Evolutionary conservation across 2,888 invertebrate species (phyloP), one percentile per base, ranked within the genome.

Genomic region (Auanema freiburgensis): DNA sequence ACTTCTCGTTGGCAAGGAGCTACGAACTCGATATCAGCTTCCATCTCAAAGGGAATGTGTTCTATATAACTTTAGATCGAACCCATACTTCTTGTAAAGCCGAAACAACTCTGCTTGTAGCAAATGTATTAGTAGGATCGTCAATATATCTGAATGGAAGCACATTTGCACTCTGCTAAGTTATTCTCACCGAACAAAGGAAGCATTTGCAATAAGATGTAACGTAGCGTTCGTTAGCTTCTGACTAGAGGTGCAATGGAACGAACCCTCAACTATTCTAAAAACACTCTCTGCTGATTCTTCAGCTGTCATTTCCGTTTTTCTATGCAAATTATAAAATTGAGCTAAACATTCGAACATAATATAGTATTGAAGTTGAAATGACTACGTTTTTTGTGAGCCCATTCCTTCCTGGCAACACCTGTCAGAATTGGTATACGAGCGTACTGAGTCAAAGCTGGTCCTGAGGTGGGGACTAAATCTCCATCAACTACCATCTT

Each of bases 401-500:
- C 81, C 83, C 83, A 84, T 65, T 83, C 83, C 42, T 74, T 68
- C 14, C 74, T 69, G 8, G 83, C 83, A 25, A 84, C 79, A 11
- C 83, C 83, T 12, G 79, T 83, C 65, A 83, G 66, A 18, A 83
- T 71, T 1, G 83, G 84, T 23, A 84, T 67, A 12, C 76, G 70
- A 6, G 83, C 79, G 53, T 78, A 65, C 14, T 62, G 55, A 16
- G 78, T 69, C 33, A 82, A 65, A 23, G 73, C 70, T 1, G 59
- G 59, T 4, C 79, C 79, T 11, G 77, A 67, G 14, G 71, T 57
- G 8, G 80, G 75, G 12, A 83, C 75, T 52, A 83, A 67, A 43
- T 83, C 80, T n/a, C 77, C 78, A 65, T 83, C 83, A 1, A 84
- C 79, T 0, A 83, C 76, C 70, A 82, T 77, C 71, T 81, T 83